Conservation (phyloP, 2,113 vertebrate species). For the Nesogale talazaci region DNA sequence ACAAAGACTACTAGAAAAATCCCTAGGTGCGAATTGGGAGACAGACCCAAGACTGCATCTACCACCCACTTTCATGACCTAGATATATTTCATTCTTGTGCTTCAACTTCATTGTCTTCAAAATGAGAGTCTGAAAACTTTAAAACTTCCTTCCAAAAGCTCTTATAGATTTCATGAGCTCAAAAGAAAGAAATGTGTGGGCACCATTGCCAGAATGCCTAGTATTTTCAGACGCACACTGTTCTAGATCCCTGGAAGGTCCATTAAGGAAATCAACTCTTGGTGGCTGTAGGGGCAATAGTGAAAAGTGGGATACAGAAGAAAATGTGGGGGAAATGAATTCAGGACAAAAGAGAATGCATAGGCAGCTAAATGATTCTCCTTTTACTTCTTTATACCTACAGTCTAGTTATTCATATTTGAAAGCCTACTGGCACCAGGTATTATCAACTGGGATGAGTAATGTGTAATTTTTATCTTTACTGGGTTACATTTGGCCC, state of each 20-base stretch:
- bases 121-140: slow-evolving; percentile 37
- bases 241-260: background rate
- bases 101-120: slow-evolving; percentile 49
- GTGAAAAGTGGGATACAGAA: background rate
- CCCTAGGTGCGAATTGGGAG: slow-evolving; percentile 1
- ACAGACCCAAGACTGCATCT: background rate
- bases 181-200: background rate
- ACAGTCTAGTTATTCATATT: slow-evolving; percentile 59
- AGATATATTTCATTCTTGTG: slow-evolving; percentile 46
- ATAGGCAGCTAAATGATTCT: background rate
- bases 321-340: background rate
- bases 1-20: slow-evolving; percentile 20
- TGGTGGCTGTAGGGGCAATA: background rate
- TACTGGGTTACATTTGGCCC: slow-evolving; percentile 71
- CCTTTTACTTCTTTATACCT: slow-evolving; percentile 51
- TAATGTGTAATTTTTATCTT: slow-evolving; percentile 81
- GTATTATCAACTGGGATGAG: slow-evolving; percentile 76
- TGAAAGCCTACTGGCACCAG: slow-evolving; percentile 74
- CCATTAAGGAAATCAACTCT: slow-evolving; percentile 28
- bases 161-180: slow-evolving; percentile 14
- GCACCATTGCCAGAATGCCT: background rate
- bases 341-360: background rate
- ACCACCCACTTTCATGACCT: background rate
- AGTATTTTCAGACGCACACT: slow-evolving; percentile 4
- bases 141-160: background rate